These are phyloP conservation scores for Chlorodrepanis virens DNA, from an alignment of 2,113 vertebrate genomes.

Conservation along the genomic window DNA sequence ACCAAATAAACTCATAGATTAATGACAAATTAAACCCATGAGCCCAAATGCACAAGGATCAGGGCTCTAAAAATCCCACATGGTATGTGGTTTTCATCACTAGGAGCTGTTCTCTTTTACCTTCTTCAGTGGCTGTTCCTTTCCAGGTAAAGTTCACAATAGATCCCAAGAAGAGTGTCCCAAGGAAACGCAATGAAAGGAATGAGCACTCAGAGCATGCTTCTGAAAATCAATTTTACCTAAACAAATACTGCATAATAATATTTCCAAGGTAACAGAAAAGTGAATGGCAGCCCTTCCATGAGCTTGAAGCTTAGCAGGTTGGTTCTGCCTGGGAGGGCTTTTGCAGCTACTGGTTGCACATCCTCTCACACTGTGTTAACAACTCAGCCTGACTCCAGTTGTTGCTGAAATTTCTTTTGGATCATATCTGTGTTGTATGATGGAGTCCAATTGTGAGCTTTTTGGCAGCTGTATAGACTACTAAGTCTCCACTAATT, in stretches of 20 bases:
- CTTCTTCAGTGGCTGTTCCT: not conserved
- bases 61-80: not conserved
- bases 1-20: not conserved
- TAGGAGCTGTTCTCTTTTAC: not conserved
- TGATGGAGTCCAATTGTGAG: not conserved
- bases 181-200: not conserved
- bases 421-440: not conserved
- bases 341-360: not conserved
- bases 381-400: not conserved
- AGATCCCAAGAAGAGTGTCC: not conserved
- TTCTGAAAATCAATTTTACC: not conserved
- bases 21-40: not conserved
- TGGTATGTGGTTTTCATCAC: not conserved
- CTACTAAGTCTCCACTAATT: conserved; percentile 11
- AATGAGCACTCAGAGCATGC: not conserved
- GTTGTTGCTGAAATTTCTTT: not conserved
- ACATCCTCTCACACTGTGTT: not conserved
- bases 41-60: not conserved
- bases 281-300: not conserved
- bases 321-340: not conserved
- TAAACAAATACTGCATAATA: not conserved
- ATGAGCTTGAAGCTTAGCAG: not conserved
- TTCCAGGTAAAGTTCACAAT: not conserved
- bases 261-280: not conserved
- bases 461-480: not conserved